These are phyloP conservation scores for Vipera ursinii DNA, from an alignment of 2,797 vertebrate genomes.

Conservation along the genomic window DNA sequence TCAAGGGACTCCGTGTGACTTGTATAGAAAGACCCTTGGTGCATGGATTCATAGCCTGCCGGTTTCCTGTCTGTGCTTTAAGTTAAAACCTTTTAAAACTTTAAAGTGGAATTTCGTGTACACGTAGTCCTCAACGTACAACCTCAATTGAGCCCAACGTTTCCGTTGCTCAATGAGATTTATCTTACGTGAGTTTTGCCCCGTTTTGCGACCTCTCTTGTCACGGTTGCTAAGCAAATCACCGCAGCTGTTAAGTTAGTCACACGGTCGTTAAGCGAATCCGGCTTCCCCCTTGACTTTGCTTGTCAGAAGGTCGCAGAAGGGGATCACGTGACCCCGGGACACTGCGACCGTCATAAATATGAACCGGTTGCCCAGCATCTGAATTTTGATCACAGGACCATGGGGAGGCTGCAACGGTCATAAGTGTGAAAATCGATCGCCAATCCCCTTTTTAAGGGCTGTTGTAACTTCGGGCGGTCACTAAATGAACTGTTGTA, in stretches of 20 bases:
- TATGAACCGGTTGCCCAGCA: neutral
- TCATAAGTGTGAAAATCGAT: neutral
- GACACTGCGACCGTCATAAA: neutral
- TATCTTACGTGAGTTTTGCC: too few relatives aligned
- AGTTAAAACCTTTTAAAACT: neutral
- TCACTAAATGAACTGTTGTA: neutral
- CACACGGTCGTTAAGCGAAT: neutral
- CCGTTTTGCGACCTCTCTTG: neutral
- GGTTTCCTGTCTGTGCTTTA: neutral
- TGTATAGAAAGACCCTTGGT: neutral
- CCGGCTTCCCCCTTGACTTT: too few relatives aligned
- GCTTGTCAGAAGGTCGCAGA: neutral
- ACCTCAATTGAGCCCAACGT: too few relatives aligned
- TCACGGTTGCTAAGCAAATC: neutral
- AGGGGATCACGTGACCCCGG: too few relatives aligned
- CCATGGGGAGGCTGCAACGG: neutral
- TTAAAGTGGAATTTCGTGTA: neutral
- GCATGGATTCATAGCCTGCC: neutral
- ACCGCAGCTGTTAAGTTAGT: neutral
- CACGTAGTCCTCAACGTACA: too few relatives aligned
- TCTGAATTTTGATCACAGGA: too few relatives aligned
- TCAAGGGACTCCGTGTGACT: neutral
- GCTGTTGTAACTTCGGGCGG: neutral
- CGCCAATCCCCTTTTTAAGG: neutral
- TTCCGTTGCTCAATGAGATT: too few relatives aligned